Percentiles rank a stretch among this genome's conserved stretches.
phyloP scores from a whole-genome alignment of 2,797 vertebrate genomes.

The Pangasius mekongensis region DNA sequence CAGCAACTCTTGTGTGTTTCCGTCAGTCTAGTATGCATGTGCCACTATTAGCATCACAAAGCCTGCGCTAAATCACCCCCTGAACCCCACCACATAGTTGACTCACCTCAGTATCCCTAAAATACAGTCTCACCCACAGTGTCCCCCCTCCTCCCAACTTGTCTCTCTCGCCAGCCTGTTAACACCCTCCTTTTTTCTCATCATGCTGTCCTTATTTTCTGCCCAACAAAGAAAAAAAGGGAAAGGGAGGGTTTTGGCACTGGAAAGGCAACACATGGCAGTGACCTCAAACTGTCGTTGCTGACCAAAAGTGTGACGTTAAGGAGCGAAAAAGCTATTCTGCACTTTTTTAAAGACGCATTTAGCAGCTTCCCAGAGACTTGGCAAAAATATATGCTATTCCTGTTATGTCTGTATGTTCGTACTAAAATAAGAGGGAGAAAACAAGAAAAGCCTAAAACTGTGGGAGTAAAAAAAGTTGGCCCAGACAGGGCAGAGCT shows the following conservation, averaged over 20 bases:
- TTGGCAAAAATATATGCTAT: conserved; percentile 17
- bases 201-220: conserved; percentile 55
- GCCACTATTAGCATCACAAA: conserved; percentile 53
- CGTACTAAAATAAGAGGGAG: conserved; percentile 14
- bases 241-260: conserved; percentile 26
- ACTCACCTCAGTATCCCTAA: conserved; percentile 26
- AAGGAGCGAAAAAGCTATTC: conserved; percentile 32
- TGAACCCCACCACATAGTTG: conserved; percentile 41
- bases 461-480: conserved; percentile 22
- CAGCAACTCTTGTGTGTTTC: conserved; percentile 19
- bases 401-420: conserved; percentile 30
- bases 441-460: conserved; percentile 14
- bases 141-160: not conserved
- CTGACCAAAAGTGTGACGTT: conserved; percentile 35
- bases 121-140: conserved; percentile 19
- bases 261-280: conserved; percentile 46
- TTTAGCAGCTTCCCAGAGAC: conserved; percentile 48
- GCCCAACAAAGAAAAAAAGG: conserved; percentile 53
- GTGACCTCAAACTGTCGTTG: conserved; percentile 46
- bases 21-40: conserved; percentile 24
- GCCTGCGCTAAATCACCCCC: conserved; percentile 15
- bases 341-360: conserved; percentile 28
- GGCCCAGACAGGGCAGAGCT: conserved; percentile 40
- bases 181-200: conserved; percentile 48
- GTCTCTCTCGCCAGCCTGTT: conserved; percentile 37